Percentiles rank a stretch among this genome's conserved stretches.
phyloP scores from a whole-genome alignment of 2,888 invertebrate species.

The Melinopterus prodromus region DNA sequence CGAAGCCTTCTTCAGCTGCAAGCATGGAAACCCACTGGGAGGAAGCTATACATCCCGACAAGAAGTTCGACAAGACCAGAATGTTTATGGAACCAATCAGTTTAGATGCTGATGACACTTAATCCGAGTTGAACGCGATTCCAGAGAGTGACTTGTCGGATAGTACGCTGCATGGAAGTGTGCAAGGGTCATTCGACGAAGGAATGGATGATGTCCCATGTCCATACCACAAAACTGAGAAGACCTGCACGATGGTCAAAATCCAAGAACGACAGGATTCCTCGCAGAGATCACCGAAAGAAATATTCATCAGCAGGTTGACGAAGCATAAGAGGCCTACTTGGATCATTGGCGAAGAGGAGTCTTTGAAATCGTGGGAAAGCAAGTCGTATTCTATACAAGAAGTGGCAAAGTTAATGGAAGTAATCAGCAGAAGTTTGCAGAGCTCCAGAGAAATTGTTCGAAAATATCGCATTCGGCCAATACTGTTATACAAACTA shows the following conservation, averaged over 20 bases:
- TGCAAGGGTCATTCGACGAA: slow-evolving; percentile 59
- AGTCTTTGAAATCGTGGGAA: slow-evolving; percentile 57
- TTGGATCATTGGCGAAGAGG: slow-evolving; percentile 68
- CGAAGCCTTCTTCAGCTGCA: slow-evolving; percentile 58
- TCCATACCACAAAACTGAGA: slow-evolving; percentile 42
- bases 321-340: slow-evolving; percentile 61
- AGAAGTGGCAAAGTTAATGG: slow-evolving; percentile 65
- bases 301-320: slow-evolving; percentile 46
- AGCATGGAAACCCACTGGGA: slow-evolving; percentile 77
- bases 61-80: slow-evolving; percentile 49
- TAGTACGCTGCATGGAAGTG: slow-evolving; percentile 82
- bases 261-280: slow-evolving; percentile 45
- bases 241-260: slow-evolving; percentile 44
- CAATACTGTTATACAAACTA: slow-evolving; percentile 46
- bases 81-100: slow-evolving; percentile 46
- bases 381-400: slow-evolving; percentile 67
- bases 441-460: slow-evolving; percentile 54
- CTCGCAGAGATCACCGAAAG: slow-evolving; percentile 34
- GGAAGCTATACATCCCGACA: slow-evolving; percentile 64
- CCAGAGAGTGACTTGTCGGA: slow-evolving; percentile 90
- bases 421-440: slow-evolving; percentile 28
- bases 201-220: slow-evolving; percentile 47
- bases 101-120: slow-evolving; percentile 83
- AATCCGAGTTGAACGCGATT: slow-evolving; percentile 88
- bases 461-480: slow-evolving; percentile 53